Evolutionary conservation across 2,888 invertebrate genomes (phyloP).

Genomic region (Axea sp.): DNA sequence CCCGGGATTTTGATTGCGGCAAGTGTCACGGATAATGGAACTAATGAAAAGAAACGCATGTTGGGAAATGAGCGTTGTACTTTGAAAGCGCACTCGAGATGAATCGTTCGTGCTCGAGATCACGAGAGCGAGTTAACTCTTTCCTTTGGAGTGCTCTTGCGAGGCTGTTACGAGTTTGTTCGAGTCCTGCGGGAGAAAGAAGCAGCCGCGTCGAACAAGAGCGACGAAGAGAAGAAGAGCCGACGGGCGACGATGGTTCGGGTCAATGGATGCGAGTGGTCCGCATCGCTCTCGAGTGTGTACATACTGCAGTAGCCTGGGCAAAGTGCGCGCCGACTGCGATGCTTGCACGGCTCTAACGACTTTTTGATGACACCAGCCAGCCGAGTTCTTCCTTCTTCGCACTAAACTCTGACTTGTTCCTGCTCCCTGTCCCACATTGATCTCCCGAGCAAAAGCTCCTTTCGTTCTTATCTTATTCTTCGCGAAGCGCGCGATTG

Average conservation of each 20-base stretch:
- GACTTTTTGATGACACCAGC: constrained; percentile 78
- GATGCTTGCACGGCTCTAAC: constrained; percentile 72
- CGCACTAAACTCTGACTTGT: constrained; percentile 34
- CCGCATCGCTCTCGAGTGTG: constrained; percentile 42
- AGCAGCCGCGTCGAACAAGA: constrained; percentile 62
- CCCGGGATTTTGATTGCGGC: constrained; percentile 23
- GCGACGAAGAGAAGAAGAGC: not conserved
- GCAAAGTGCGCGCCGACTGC: constrained; percentile 52
- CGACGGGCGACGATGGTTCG: constrained; percentile 69
- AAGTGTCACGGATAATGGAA: constrained; percentile 49
- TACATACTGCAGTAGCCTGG: constrained; percentile 45
- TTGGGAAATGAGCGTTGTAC: constrained; percentile 50
- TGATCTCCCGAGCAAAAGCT: constrained; percentile 13
- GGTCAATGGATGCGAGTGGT: constrained; percentile 61
- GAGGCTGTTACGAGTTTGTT: constrained; percentile 51
- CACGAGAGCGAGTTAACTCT: constrained; percentile 54
- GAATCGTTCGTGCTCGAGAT: constrained; percentile 59
- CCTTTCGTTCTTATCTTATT: not conserved
- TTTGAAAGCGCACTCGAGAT: constrained; percentile 43
- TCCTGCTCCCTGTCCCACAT: constrained; percentile 25
- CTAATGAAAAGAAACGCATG: constrained; percentile 56
- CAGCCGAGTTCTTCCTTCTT: constrained; percentile 64
- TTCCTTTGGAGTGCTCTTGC: constrained; percentile 53
- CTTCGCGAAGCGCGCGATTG: not conserved
- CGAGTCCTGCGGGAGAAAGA: constrained; percentile 34